Base-by-base conservation (phyloP, 2,888 invertebrate species). In the Eupithecia insigniata region DNA sequence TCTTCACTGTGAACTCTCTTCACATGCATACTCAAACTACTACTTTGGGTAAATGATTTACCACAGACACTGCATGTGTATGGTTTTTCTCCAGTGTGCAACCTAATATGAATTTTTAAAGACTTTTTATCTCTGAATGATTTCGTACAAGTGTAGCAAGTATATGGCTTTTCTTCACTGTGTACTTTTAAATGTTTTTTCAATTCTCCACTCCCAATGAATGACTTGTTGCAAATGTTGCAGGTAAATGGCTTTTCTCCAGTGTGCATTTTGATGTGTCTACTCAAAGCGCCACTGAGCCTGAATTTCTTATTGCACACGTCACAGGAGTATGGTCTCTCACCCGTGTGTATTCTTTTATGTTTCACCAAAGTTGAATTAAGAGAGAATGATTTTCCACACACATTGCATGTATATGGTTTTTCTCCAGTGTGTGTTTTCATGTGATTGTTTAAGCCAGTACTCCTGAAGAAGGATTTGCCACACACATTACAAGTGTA, bases 1-100 rank as follows among this genome's bases (percentile, higher is more conserved):
- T 66, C 66, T 69, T 72, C 74, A n/a, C 69, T 71, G 58, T 71
- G 74, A 36, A 69, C 69, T 66, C 64, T 69, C 71, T 64, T 64
- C 22, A 74, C 69, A 32, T 74, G 74, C 22, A 66, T 43, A 12
- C 68, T 72, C 51, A 72, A 66, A 36, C 65, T 69, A 51, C 66
- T 61, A 39, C 69, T 72, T 36, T 69, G 72, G 1, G 72, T 72
- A 34, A 68, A 72, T n/a, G 72, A 69, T 51, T 72, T 72, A 16
- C 69, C 69, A 61, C 70, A 70, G 30, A 70, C 34, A 66, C 39
- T 73, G 16, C 73, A 73, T 0, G 70, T 65, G 34, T 65, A 73
- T 22, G 73, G 73, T 26, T 73, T 73, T 30, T 70, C 67, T 12
- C 73, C 73, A 5, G 70, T 70, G 34, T 73, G 73, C 36, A 73